Evolutionary conservation across 2,113 vertebrate species (phyloP).

Genomic region (Physeter macrocephalus): DNA sequence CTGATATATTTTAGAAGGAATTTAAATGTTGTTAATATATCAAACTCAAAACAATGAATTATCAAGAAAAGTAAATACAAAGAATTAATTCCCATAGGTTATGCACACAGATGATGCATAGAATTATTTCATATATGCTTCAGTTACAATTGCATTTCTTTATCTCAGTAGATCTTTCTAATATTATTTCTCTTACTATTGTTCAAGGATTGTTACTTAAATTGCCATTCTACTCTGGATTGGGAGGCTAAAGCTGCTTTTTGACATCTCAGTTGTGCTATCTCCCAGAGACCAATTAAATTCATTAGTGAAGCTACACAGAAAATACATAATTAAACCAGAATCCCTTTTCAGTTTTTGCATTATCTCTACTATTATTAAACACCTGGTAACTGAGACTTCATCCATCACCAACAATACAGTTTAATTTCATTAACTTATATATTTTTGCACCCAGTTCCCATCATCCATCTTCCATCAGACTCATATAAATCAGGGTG

Average conservation of each 20-base stretch:
- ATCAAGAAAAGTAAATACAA: neutral
- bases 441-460: neutral
- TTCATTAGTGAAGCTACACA: neutral
- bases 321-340: neutral
- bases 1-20: neutral
- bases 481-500: neutral
- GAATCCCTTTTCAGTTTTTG: neutral
- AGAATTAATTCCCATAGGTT: neutral
- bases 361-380: neutral
- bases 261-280: neutral
- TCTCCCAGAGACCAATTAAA: constrained; percentile 11
- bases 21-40: neutral
- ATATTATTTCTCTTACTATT: neutral
- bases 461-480: neutral
- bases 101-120: neutral
- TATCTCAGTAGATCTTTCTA: neutral
- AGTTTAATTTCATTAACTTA: neutral
- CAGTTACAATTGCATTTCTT: neutral
- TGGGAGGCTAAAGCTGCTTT: neutral
- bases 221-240: neutral
- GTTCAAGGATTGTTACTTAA: neutral
- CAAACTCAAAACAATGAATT: neutral
- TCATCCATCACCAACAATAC: neutral
- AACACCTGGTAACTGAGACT: neutral
- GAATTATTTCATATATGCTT: neutral